Percentiles rank a stretch among this genome's conserved stretches.
phyloP scores from a whole-genome alignment of 2,888 invertebrate species.

The Diaphora mendica region DNA sequence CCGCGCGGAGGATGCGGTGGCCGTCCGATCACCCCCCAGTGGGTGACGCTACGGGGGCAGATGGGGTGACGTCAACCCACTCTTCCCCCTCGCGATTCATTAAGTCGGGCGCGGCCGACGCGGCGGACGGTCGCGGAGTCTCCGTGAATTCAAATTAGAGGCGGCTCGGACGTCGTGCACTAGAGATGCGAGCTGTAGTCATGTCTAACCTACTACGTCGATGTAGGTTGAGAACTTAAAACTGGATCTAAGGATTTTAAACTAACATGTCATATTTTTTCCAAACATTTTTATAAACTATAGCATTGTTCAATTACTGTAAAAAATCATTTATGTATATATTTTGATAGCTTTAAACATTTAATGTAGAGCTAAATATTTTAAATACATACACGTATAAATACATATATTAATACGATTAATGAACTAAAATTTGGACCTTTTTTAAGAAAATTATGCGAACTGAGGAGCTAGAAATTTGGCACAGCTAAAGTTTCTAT shows the following conservation, averaged over 20 bases:
- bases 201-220: slow-evolving; percentile 38
- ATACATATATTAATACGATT: too few species aligned
- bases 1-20: slow-evolving; percentile 86
- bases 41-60: slow-evolving; percentile 42
- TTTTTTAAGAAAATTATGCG: too few species aligned
- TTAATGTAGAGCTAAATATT: too few species aligned
- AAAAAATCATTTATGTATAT: too few species aligned
- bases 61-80: slow-evolving; percentile 55
- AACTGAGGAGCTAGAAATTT: too few species aligned
- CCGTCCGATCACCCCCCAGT: slow-evolving; percentile 80
- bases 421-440: too few species aligned
- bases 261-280: background rate
- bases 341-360: background rate
- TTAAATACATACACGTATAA: background rate
- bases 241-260: background rate
- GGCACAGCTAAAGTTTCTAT: too few species aligned
- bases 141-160: slow-evolving; percentile 87
- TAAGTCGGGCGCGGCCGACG: slow-evolving; percentile 86
- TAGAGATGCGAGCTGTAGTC: slow-evolving; percentile 64
- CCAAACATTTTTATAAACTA: background rate
- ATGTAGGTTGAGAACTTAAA: slow-evolving; percentile 22
- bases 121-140: slow-evolving; percentile 86
- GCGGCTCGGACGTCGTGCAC: slow-evolving; percentile 83
- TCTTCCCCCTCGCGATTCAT: slow-evolving; percentile 81
- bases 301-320: background rate